Base-by-base conservation (phyloP, 2,797 vertebrate genomes). In the Scarus forsteni region DNA sequence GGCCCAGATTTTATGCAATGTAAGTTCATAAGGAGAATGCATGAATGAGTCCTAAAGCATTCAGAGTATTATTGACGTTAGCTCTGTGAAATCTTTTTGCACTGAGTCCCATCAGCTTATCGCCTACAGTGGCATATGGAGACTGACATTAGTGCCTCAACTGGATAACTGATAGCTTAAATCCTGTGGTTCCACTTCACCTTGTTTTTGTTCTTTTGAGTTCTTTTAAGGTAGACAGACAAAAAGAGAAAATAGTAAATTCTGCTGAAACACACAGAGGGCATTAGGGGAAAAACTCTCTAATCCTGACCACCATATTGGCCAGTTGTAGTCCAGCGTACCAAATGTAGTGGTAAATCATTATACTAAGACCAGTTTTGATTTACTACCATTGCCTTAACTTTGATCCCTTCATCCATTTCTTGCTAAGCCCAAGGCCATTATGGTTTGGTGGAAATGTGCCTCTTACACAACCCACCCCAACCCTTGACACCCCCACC, bases 91-190 rank as follows among this genome's bases (percentile, higher is more conserved):
- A 55, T 48, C 62, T 52, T 71, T 27, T 27, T 27, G 27, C 27
- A 4, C 4, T 27, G 27, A 27, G 27, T 27, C 49, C 64, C 15
- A 46, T 16, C 10, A 79, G 82, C 79, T 84, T 80, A 65, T 63
- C 34, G 68, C 55, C 84, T 77, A 77, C 91, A 88, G 90, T 77
- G 80, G 88, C 85, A 90, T 86, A 60, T 60, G 66, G 85, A 75
- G 51, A 19, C 57, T 65, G 67, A 79, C 81, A 85, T 89, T 78
- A 80, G 40, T 75, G 54, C 73, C 73, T 79, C 79, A 34, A 18
- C 10, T 43, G 78, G 67, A 67, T 68, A 46, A 44, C 44, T 52
- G 44, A 63, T 13, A 70, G 61, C 71, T 79, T 75, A 83, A 79
- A 87, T 80, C 63, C 69, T 68, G 27, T 27, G 27, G 27, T 27